Percentiles rank a stretch among this genome's conserved stretches.
phyloP scores from a whole-genome alignment of 2,113 vertebrate genomes.

The Oxygymnocypris stewartii region DNA sequence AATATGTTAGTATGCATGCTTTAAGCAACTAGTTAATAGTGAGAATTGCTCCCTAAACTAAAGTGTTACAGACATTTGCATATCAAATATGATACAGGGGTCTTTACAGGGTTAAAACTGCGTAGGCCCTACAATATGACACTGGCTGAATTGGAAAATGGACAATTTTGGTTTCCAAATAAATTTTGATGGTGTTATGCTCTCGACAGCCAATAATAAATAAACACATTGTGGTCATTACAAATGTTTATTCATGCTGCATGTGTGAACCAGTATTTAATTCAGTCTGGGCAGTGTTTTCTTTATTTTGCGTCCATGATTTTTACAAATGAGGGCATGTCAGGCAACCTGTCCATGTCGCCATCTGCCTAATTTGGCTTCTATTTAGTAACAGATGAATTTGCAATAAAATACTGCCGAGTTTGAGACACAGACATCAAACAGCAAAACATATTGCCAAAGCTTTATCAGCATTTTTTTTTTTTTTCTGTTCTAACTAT shows the following conservation, averaged over 20 bases:
- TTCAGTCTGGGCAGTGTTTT: not conserved
- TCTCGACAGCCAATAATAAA: slow-evolving; percentile 1
- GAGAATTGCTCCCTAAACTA: not conserved
- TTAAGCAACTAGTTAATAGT: not conserved
- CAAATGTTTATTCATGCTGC: not conserved
- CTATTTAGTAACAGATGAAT: not conserved
- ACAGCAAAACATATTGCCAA: not conserved
- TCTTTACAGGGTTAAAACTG: not conserved
- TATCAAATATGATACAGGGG: not conserved
- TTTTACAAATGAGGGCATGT: not conserved
- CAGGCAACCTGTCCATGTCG: not conserved
- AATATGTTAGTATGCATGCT: no score
- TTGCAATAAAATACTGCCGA: not conserved
- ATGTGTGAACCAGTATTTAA: not conserved
- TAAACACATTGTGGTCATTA: not conserved
- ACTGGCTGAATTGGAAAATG: not conserved
- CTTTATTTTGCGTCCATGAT: not conserved
- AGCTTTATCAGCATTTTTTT: not conserved
- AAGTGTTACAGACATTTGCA: not conserved
- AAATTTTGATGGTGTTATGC: not conserved
- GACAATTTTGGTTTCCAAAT: not conserved
- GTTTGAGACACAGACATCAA: not conserved
- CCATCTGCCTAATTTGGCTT: not conserved
- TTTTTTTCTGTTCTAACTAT: no score
- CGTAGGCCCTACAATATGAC: not conserved